Conservation (phyloP, 2,797 vertebrate species). For the Acrocephalus scirpaceus region DNA sequence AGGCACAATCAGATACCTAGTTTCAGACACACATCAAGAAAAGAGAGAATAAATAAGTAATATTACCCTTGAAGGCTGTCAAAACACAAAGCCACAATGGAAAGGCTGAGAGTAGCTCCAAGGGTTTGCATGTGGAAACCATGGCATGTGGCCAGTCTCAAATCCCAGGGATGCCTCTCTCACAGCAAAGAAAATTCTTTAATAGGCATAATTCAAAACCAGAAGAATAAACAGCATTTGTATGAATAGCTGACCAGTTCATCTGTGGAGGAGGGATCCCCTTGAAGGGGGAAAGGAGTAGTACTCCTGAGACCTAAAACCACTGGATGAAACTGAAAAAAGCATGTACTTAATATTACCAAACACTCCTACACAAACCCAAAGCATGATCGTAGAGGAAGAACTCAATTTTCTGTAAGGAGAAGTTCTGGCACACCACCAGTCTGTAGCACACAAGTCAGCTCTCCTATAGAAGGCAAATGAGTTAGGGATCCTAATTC, state of each 20-base stretch:
- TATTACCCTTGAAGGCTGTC: neutral
- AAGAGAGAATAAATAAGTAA: neutral
- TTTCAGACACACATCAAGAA: neutral
- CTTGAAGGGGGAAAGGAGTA: neutral
- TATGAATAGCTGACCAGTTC: constrained; percentile 50
- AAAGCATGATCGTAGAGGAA: neutral
- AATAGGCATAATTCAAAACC: constrained; percentile 49
- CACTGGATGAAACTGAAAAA: constrained; percentile 10
- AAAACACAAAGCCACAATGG: constrained; percentile 13
- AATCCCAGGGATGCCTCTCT: constrained; percentile 13
- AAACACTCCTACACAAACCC: constrained; percentile 35
- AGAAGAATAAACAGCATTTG: constrained; percentile 59
- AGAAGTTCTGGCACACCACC: neutral
- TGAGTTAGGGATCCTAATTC: neutral
- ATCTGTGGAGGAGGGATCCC: constrained; percentile 54
- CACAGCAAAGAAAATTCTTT: constrained; percentile 37
- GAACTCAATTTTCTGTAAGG: neutral
- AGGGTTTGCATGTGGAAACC: constrained; percentile 31
- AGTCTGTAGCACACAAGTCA: neutral
- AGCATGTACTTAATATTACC: neutral
- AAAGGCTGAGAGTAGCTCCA: constrained; percentile 41
- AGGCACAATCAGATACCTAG: neutral
- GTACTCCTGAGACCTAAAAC: constrained; percentile 32
- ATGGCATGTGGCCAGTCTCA: constrained; percentile 20
- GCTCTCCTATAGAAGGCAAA: neutral